Percentiles rank a stretch among this genome's conserved stretches.
phyloP scores from a whole-genome alignment of 1,140 invertebrate species.

The Chironomus striatipennis region DNA sequence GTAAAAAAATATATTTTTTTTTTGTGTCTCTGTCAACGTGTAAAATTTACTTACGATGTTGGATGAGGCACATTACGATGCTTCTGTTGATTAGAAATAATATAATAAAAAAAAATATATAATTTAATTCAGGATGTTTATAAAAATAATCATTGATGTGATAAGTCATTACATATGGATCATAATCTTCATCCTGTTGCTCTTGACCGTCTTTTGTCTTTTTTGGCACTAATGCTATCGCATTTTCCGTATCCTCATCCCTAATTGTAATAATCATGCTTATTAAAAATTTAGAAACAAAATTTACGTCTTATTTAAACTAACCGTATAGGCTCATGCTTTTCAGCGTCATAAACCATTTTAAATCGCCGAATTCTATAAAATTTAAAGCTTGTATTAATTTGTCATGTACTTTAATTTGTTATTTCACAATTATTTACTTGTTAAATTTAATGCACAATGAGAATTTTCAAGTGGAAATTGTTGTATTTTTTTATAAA shows the following conservation, averaged over 20 bases:
- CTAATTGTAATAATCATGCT: background rate
- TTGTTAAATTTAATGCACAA: no score
- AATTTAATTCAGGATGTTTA: background rate
- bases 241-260: background rate
- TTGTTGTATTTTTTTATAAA: background rate
- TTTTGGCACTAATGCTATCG: background rate
- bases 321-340: no score
- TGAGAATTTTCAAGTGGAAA: background rate
- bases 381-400: no score
- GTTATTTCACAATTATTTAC: no score
- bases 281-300: no score
- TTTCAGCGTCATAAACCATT: no score
- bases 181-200: background rate
- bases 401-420: no score
- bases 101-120: background rate
- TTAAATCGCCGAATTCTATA: no score
- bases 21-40: slow-evolving; percentile 1
- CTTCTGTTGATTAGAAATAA: slow-evolving; percentile 36
- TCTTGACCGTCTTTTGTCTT: slow-evolving; percentile 25
- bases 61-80: slow-evolving; percentile 38
- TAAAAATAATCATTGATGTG: background rate
- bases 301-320: no score
- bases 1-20: slow-evolving; percentile 28
- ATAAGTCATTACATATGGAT: background rate
- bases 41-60: slow-evolving; percentile 36